These are phyloP conservation scores for Lanistes nyassanus DNA, from an alignment of 1,140 invertebrate genomes.

Conservation along the genomic window DNA sequence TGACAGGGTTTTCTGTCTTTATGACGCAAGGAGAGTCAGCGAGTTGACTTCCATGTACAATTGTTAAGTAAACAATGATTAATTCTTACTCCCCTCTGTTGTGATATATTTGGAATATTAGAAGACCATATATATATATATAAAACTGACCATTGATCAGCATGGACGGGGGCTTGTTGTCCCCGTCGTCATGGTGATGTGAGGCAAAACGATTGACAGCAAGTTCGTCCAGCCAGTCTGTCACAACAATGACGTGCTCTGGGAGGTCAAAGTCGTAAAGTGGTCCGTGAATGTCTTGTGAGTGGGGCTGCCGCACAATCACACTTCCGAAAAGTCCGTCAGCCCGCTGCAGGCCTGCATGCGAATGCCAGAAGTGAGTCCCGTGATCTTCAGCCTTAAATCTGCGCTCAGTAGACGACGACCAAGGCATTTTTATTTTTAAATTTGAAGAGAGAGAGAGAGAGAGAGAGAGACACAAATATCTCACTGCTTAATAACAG, in stretches of 20 bases:
- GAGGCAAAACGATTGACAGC: slow-evolving; percentile 38
- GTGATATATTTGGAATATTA: neutral
- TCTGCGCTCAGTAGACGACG: slow-evolving; percentile 19
- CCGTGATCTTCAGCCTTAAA: slow-evolving; percentile 71
- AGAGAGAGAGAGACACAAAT: too few species aligned
- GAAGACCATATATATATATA: neutral
- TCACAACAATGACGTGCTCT: slow-evolving; percentile 48
- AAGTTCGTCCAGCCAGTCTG: slow-evolving; percentile 50
- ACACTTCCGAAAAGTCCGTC: slow-evolving; percentile 74
- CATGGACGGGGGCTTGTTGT: slow-evolving; percentile 64
- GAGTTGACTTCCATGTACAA: neutral
- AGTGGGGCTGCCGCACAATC: slow-evolving; percentile 39
- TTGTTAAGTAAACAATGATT: neutral
- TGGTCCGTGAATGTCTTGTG: slow-evolving; percentile 38
- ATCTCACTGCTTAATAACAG: too few species aligned
- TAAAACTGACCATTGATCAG: slow-evolving; percentile 46
- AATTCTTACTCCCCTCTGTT: neutral
- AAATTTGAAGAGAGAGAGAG: too few species aligned
- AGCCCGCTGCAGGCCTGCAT: slow-evolving; percentile 83
- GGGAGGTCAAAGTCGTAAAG: slow-evolving; percentile 52
- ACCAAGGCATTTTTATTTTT: too few species aligned
- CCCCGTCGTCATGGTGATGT: slow-evolving; percentile 40
- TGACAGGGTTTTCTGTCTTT: too few species aligned
- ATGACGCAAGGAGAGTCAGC: neutral
- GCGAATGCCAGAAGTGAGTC: slow-evolving; percentile 92